phyloP scores from a whole-genome alignment of 2,113 vertebrate genomes.

The Python bivittatus region DNA sequence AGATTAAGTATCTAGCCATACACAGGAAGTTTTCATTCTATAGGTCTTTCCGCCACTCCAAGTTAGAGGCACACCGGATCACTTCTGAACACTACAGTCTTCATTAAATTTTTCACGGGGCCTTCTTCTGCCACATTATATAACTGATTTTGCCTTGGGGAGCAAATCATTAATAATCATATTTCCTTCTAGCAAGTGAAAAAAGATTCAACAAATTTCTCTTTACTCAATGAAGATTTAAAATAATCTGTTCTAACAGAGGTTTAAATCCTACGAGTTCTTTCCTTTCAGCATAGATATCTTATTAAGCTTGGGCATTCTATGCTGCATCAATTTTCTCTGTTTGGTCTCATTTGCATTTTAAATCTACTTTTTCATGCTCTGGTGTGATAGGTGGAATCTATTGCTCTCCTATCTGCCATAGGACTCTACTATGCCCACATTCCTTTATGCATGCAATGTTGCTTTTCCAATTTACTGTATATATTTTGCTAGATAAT shows the following conservation, averaged over 20 bases:
- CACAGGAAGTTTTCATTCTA: not conserved
- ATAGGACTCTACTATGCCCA: slow-evolving; percentile 38
- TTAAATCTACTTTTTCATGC: slow-evolving; percentile 27
- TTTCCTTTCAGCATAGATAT: not conserved
- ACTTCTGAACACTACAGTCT: not conserved
- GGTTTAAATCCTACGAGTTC: not conserved
- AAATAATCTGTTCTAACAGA: not conserved
- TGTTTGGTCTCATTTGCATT: not conserved
- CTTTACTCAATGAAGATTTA: not conserved
- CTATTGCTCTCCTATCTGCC: slow-evolving; percentile 56
- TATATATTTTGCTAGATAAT: slow-evolving; percentile 33
- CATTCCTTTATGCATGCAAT: slow-evolving; percentile 38
- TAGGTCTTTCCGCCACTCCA: not conserved
- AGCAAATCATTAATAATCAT: not conserved
- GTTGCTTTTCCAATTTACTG: slow-evolving; percentile 44
- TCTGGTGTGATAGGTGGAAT: slow-evolving; percentile 40
- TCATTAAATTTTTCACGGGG: not conserved
- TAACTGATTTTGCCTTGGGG: not conserved
- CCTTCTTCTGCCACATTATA: not conserved
- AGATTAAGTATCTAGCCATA: not conserved
- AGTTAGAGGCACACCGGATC: not conserved
- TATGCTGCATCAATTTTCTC: not conserved
- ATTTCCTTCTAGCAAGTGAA: not conserved
- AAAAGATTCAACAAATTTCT: slow-evolving; percentile 1
- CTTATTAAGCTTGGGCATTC: not conserved